Base-by-base conservation (phyloP, 2,113 vertebrate genomes). In the Microtus montanus region DNA sequence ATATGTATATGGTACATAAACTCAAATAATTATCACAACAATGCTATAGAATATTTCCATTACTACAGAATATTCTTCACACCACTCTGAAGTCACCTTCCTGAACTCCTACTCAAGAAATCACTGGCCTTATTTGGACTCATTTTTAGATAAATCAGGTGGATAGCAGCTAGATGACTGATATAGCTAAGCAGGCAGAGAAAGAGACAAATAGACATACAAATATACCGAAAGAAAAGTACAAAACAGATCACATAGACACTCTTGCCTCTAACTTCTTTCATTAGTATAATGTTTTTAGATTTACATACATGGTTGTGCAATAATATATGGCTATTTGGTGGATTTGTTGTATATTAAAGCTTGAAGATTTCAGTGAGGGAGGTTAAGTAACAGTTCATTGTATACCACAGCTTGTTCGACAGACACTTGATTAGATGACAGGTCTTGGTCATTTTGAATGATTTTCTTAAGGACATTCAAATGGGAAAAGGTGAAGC, bases 81-180 rank as follows among this genome's bases (percentile, higher is more conserved):
- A 14, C 12, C 7, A 75, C 33, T 93, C 33, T 95, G 85, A 89
- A 89, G 52, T 77, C 58, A 85, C 12, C 63, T 41, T 33, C 19
- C 11, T 90, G 14, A 80, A 89, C 44, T 2, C 5, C 17, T 64
- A 22, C 22, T 24, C 24, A 90, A 7, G 58, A 58, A 82, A 83
- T 58, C 49, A 87, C 24, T 95, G 80, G 78, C 13, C 28, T 86
- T n/a, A 70, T 89, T 11, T 90, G 35, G 26, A 89, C 89, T 94
- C 19, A 75, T 71, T 79, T 90, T 92, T 83, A 47, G n/a, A 85
- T 71, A 87, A 54, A 87, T 15, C 64, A 52, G 20, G 30, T 66
- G 26, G 3, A 49, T 74, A 19, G 7, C 66, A 73, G 49, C 35
- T 64, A 26, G 52, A 61, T 38, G 52, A 61, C n/a, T 38, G 79